phyloP scores from a whole-genome alignment of 2,888 invertebrate species.

The Tetragonula carbonaria region DNA sequence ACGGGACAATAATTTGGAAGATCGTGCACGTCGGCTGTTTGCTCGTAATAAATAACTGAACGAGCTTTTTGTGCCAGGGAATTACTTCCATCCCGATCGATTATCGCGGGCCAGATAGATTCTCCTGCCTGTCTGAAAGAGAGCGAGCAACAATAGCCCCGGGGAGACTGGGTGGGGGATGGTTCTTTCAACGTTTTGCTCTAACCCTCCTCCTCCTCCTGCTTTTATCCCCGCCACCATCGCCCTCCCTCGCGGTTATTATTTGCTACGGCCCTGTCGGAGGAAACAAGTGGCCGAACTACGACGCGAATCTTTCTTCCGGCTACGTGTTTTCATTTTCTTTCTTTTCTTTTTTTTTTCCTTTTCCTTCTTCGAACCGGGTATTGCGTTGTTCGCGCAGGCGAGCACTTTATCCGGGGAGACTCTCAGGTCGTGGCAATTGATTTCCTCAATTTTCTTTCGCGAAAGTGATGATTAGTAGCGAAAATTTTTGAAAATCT shows the following conservation, averaged over 20 bases:
- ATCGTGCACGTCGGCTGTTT: constrained; percentile 30
- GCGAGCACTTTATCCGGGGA: background rate
- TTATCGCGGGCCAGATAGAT: constrained; percentile 61
- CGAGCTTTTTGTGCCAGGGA: constrained; percentile 43
- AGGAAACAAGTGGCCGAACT: constrained; percentile 4
- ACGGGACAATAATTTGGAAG: constrained; percentile 24
- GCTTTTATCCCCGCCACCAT: too few species aligned
- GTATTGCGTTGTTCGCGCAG: background rate
- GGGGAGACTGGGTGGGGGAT: constrained; percentile 44
- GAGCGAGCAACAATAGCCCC: constrained; percentile 51
- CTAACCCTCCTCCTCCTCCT: constrained; percentile 4
- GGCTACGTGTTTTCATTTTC: background rate
- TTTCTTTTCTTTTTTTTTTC: background rate
- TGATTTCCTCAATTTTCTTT: background rate
- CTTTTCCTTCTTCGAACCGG: too few species aligned
- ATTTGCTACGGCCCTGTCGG: constrained; percentile 24
- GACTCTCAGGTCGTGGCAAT: too few species aligned
- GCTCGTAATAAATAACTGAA: constrained; percentile 56
- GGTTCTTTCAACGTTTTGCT: constrained; percentile 48
- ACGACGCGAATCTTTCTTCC: constrained; percentile 24
- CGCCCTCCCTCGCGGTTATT: constrained; percentile 45
- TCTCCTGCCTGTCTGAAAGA: constrained; percentile 52
- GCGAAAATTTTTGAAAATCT: background rate
- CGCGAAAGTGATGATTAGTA: too few species aligned
- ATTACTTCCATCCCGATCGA: constrained; percentile 64